phyloP scores from a whole-genome alignment of 2,113 vertebrate species.

The Bettongia penicillata region DNA sequence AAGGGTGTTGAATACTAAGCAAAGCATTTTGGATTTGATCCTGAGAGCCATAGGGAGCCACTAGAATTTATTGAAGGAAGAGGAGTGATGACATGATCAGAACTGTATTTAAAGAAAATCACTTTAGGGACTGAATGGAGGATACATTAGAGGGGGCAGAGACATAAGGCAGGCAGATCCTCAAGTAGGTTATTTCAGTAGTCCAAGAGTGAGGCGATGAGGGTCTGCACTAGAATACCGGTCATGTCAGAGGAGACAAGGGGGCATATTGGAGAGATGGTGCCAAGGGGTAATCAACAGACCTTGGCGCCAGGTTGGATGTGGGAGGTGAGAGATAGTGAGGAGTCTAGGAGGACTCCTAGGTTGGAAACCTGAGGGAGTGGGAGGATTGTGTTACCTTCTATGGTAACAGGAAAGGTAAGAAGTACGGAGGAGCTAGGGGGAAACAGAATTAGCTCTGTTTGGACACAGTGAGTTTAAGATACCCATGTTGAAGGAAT shows the following conservation, averaged over 20 bases:
- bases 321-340: neutral
- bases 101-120: neutral
- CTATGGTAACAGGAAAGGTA: neutral
- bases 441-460: neutral
- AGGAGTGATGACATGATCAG: neutral
- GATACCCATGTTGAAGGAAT: neutral
- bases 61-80: neutral
- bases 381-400: neutral
- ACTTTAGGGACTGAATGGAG: neutral
- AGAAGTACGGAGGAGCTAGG: too few species aligned
- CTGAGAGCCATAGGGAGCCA: neutral
- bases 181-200: neutral
- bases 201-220: neutral
- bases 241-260: too few species aligned
- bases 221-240: too few species aligned
- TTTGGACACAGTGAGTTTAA: neutral
- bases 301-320: too few species aligned
- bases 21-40: neutral
- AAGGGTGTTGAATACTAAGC: neutral
- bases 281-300: too few species aligned
- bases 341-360: neutral
- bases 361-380: neutral
- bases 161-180: neutral
- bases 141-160: neutral
- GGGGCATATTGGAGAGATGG: too few species aligned